Base-by-base conservation (phyloP, 2,888 invertebrate genomes). In the Drosophila diplacantha region DNA sequence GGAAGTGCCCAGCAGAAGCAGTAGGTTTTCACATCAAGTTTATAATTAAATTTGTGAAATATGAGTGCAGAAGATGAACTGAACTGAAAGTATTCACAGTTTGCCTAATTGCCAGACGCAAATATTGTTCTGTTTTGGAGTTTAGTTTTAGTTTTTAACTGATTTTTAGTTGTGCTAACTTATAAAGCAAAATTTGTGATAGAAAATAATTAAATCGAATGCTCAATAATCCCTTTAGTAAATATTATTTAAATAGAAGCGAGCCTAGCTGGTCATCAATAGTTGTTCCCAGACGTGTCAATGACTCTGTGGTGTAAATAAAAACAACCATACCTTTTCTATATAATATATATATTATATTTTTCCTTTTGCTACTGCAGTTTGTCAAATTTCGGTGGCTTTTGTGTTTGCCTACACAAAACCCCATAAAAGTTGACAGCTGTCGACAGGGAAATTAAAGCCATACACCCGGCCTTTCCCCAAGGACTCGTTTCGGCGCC, bases 241-340 rank as follows among this genome's bases (percentile, higher is more conserved):
- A 16, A 32, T 31, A 11, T 3, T n/a, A 20, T 52, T 18, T 4
- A 11, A 18, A 37, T 18, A 37, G 18, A 3, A 20, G 20, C 20
- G 4, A 14, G 20, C 8, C 2, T 8, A 38, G 38, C 20, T 38
- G 3, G 12, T 20, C 12, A 12, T 38, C 12, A 20, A 14, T 14
- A 20, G 14, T 39, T 22, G 1, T 20, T 57, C 32, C 18, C 39
- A 12, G 12, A 41, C 65, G 24, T 61, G 66, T 61, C 61, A 65
- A 43, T 61, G 61, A 43, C 66, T 61, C 35, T 31, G 34, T 20
- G 22, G 29, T 24, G 53, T 35, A 61, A 61, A 65, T 65, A 61
- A 51, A 35, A 64, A 43, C 43, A 43, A 24, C 22, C 41, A 61
- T 61, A 20, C 12, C 14, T 57, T 24, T 37, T 18, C 9, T 37